A percentile compares a stretch with the other conserved stretches of the same genome.
Evolutionary conservation across 2,797 vertebrate species (phyloP).

Genomic region (Euthynnus affinis): DNA sequence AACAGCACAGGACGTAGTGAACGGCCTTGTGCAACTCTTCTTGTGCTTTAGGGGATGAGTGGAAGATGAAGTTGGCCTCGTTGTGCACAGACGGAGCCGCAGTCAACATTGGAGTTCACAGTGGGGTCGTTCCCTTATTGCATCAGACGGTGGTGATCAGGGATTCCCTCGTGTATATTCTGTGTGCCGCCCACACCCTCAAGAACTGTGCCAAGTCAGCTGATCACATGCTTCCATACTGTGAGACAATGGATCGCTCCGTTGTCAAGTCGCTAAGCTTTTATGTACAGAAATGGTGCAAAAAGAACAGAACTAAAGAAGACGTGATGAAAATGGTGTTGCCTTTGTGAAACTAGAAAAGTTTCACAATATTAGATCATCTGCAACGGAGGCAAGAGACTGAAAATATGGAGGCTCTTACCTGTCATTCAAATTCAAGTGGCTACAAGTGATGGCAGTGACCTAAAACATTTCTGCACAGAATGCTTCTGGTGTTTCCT

Average conservation of each 20-base stretch:
- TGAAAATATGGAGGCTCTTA: background rate
- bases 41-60: no score
- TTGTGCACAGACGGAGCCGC: no score
- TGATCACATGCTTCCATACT: constrained; percentile 2
- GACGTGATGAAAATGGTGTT: background rate
- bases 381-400: background rate
- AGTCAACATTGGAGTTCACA: no score
- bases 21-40: no score
- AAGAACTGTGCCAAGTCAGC: constrained; percentile 11
- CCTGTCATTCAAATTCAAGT: background rate
- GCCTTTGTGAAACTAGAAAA: background rate
- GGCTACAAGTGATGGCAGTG: background rate
- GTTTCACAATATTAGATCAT: background rate
- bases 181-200: background rate
- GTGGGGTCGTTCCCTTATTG: no score
- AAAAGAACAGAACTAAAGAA: background rate
- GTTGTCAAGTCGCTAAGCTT: constrained; percentile 2
- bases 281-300: constrained; percentile 1
- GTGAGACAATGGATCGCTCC: background rate
- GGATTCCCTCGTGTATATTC: no score
- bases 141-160: no score
- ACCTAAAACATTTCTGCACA: background rate
- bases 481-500: background rate
- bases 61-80: no score
- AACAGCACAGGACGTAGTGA: no score